Base-by-base conservation (phyloP, 2,113 vertebrate genomes). In the Oplegnathus fasciatus region DNA sequence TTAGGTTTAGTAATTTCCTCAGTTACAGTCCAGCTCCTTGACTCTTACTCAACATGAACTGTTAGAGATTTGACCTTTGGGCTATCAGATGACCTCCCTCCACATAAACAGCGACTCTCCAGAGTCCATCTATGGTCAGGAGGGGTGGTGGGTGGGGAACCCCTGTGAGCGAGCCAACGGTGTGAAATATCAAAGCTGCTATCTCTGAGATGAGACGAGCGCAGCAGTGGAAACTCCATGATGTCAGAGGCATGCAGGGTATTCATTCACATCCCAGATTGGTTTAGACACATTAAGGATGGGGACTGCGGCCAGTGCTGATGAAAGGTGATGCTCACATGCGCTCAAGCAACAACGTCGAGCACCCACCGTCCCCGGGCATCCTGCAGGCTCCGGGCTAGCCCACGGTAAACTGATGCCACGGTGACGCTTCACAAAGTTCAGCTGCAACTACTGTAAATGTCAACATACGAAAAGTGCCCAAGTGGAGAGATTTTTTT, bases 151-250 rank as follows among this genome's bases (percentile, higher is more conserved):
- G 92, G 90, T 87, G 93, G 94, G 94, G 91, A 94, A 95, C 74
- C 94, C 94, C 94, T 88, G 86, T 14, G 10, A 66, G 48, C 2
- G 37, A 84, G 86, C 89, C 89, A 87, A 64, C 24, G 4, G 88
- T 84, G 50, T 94, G 83, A 93, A 85, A 93, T 93, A 94, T 94
- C 91, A 93, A 92, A 92, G 91, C 85, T 77, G 90, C 76, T 72
- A 90, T 91, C 85, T 87, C 57, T 81, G 78, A 79, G 73, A 64
- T 75, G 82, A 85, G 79, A 78, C 17, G 44, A 87, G 81, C 75
- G 1, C 89, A 73, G 88, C 92, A 93, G 91, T 94, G 94, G 94
- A 95, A 95, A 95, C 92, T 95, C 91, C 93, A 90, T 94, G 94
- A 95, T 93, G 91, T 93, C 93, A 92, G 78, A 88, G 86, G 75